A percentile compares a stretch with the other conserved stretches of the same genome.
Evolutionary conservation across 2,797 vertebrate species (phyloP).

Genomic region (Hydrophis major): DNA sequence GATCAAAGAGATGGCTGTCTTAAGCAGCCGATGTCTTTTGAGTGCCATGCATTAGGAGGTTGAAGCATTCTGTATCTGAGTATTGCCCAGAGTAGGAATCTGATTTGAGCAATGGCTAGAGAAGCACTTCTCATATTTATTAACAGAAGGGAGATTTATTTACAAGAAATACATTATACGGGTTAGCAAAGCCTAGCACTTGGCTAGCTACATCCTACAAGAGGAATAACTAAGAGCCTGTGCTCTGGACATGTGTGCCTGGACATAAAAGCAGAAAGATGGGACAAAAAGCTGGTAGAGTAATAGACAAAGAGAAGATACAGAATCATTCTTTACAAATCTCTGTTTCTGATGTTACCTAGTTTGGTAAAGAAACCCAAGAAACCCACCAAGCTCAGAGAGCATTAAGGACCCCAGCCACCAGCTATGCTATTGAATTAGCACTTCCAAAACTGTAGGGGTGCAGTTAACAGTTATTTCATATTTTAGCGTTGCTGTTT

Average conservation of each 20-base stretch:
- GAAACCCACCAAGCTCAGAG: not conserved
- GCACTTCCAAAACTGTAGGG: not conserved
- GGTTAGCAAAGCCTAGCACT: not conserved
- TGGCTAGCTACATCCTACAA: not conserved
- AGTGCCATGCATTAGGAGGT: not conserved
- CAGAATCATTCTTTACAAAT: not conserved
- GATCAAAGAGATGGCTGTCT: not conserved
- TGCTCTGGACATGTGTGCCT: not conserved
- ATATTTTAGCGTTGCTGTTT: not conserved
- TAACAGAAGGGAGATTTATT: not conserved
- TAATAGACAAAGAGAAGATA: not conserved
- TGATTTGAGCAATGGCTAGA: not conserved
- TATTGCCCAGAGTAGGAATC: not conserved
- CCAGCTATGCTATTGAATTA: not conserved
- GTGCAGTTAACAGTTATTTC: not conserved
- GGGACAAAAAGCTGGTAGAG: not conserved
- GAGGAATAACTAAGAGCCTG: not conserved
- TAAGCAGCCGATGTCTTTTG: not conserved
- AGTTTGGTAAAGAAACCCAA: not conserved
- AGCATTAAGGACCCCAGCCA: not conserved
- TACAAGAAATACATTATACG: not conserved
- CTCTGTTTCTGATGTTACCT: not conserved
- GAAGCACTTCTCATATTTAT: not conserved
- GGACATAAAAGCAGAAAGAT: not conserved
- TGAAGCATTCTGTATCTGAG: not conserved